Conservation (phyloP, 92 coral and sea anemone genomes). For the Siderastrea radians region DNA sequence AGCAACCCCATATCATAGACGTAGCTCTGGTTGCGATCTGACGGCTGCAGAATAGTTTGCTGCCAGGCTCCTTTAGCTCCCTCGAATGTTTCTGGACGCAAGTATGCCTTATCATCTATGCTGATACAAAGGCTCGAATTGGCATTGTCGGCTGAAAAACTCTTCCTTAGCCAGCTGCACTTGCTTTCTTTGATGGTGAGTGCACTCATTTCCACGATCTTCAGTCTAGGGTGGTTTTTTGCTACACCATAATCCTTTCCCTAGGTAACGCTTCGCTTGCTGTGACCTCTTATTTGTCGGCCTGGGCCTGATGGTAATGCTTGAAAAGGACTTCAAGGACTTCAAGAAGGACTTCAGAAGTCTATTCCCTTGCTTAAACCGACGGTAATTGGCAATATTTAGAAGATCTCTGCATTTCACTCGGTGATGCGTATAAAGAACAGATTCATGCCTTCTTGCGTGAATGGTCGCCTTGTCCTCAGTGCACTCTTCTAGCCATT, state of each 20-base stretch:
- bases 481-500: slow-evolving; percentile 63
- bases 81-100: slow-evolving; percentile 64
- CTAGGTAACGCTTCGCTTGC: slow-evolving; percentile 64
- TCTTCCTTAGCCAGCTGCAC: slow-evolving; percentile 55
- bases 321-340: slow-evolving; percentile 46
- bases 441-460: slow-evolving; percentile 71
- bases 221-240: slow-evolving; percentile 56
- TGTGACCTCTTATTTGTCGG: slow-evolving; percentile 49
- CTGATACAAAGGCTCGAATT: slow-evolving; percentile 36
- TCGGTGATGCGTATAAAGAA: slow-evolving; percentile 58
- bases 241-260: slow-evolving; percentile 49
- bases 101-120: slow-evolving; percentile 62
- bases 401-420: slow-evolving; percentile 59
- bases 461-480: slow-evolving; percentile 74
- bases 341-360: not conserved
- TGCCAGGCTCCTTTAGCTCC: slow-evolving; percentile 27
- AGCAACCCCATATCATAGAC: no score
- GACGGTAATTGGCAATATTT: slow-evolving; percentile 54
- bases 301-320: slow-evolving; percentile 44
- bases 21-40: slow-evolving; percentile 43
- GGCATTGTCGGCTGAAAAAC: slow-evolving; percentile 27
- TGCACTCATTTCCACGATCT: slow-evolving; percentile 53
- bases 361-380: slow-evolving; percentile 36
- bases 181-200: slow-evolving; percentile 55
- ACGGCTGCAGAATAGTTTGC: slow-evolving; percentile 40